Evolutionary conservation across 2,113 vertebrate genomes (phyloP).

Genomic region (Neodon shergylaensis): DNA sequence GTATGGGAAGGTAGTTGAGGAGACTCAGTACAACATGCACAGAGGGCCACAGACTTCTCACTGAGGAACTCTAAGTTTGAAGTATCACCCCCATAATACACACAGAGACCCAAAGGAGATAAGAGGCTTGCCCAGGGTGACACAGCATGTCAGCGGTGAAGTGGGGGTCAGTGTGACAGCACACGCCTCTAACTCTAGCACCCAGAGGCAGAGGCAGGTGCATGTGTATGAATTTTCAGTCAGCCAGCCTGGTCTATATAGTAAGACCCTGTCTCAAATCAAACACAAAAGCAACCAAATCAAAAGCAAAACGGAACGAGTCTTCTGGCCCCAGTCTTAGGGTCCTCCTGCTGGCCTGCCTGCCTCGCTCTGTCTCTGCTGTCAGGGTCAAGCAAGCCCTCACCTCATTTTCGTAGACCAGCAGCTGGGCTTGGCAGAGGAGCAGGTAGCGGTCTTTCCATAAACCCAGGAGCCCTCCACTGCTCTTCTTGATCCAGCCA

Average conservation of each 20-base stretch:
- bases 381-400: not conserved
- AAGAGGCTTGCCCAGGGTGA: not conserved
- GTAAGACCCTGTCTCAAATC: not conserved
- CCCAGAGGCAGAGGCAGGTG: too few species aligned
- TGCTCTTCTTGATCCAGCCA: constrained; percentile 96
- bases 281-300: not conserved
- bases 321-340: not conserved
- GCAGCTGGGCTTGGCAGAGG: constrained; percentile 90
- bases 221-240: too few species aligned
- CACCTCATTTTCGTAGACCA: constrained; percentile 95
- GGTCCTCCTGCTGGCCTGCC: too few species aligned
- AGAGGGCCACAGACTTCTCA: not conserved
- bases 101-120: not conserved
- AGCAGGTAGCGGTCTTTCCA: constrained; percentile 97
- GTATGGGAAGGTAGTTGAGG: not conserved
- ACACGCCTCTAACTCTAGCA: too few species aligned
- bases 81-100: not conserved
- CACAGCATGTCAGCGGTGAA: not conserved
- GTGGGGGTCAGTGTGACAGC: too few species aligned
- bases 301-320: not conserved
- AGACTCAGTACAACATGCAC: not conserved
- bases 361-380: too few species aligned
- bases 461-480: constrained; percentile 88
- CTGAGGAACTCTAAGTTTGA: not conserved
- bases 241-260: too few species aligned